Conservation (phyloP, 2,888 invertebrate genomes). For the Cryptocephalus primarius region DNA sequence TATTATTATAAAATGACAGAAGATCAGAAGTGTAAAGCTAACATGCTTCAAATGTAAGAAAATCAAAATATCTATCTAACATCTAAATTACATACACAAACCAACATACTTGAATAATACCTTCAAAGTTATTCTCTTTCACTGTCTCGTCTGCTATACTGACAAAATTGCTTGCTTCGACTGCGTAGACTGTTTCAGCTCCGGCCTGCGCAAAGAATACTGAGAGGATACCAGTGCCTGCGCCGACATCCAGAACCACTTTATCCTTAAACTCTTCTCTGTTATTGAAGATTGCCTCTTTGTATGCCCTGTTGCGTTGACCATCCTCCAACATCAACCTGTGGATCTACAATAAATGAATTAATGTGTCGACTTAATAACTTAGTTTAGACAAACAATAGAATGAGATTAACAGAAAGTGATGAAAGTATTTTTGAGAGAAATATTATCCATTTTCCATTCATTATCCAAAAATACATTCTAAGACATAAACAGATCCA, state of each 20-base stretch:
- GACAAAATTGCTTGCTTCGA: constrained; percentile 69
- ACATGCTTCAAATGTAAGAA: background rate
- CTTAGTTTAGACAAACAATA: background rate
- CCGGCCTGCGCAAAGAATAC: constrained; percentile 84
- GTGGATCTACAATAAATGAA: constrained; percentile 63
- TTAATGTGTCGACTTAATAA: background rate
- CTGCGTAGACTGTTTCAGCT: constrained; percentile 76
- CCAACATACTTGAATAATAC: constrained; percentile 50
- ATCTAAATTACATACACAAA: background rate
- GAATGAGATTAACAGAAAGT: background rate
- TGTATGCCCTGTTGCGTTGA: constrained; percentile 67
- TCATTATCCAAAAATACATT: no score
- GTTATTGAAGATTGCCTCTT: constrained; percentile 63
- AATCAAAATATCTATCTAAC: background rate
- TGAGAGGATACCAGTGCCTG: constrained; percentile 81
- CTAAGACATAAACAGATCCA: no score
- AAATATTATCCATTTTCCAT: no score
- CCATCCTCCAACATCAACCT: constrained; percentile 69
- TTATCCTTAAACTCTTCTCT: constrained; percentile 60
- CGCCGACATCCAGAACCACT: constrained; percentile 75
- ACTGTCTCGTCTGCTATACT: constrained; percentile 53
- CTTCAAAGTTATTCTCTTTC: constrained; percentile 56
- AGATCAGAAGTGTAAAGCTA: constrained; percentile 1
- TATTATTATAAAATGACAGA: constrained; percentile 10
- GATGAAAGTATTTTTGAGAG: background rate